phyloP scores from a whole-genome alignment of 2,113 vertebrate species.

The Eupsittula cactorum region DNA sequence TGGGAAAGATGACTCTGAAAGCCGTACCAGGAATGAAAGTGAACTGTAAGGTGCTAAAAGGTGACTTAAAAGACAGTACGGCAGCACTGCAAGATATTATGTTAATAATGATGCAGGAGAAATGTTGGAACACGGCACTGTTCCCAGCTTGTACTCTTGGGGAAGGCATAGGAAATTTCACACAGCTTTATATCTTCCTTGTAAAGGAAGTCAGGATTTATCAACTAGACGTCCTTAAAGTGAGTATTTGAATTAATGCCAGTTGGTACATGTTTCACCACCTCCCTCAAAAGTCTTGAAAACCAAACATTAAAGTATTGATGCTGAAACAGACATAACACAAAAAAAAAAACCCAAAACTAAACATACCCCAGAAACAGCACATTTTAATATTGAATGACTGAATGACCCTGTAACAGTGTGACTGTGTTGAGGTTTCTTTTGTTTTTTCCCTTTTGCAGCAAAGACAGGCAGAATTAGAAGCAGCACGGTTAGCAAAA shows the following conservation, averaged over 20 bases:
- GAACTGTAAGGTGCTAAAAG: background rate
- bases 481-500: slow-evolving; percentile 86
- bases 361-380: background rate
- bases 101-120: background rate
- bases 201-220: background rate
- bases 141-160: background rate
- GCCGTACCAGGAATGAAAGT: background rate
- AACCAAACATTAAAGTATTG: background rate
- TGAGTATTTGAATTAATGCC: background rate
- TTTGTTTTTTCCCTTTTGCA: slow-evolving; percentile 57
- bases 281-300: background rate
- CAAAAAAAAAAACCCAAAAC: background rate
- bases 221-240: background rate
- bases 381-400: background rate
- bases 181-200: fast-evolving
- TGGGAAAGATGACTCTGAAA: background rate
- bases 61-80: background rate
- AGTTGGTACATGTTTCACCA: background rate
- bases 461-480: slow-evolving; percentile 92
- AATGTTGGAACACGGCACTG: background rate
- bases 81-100: background rate
- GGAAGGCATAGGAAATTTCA: background rate
- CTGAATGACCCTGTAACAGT: background rate
- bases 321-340: background rate
- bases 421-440: background rate